Percentiles rank a stretch among this genome's conserved stretches.
Conservation (phyloP, 2,888 invertebrate genomes). For the Nowickia ferox region DNA sequence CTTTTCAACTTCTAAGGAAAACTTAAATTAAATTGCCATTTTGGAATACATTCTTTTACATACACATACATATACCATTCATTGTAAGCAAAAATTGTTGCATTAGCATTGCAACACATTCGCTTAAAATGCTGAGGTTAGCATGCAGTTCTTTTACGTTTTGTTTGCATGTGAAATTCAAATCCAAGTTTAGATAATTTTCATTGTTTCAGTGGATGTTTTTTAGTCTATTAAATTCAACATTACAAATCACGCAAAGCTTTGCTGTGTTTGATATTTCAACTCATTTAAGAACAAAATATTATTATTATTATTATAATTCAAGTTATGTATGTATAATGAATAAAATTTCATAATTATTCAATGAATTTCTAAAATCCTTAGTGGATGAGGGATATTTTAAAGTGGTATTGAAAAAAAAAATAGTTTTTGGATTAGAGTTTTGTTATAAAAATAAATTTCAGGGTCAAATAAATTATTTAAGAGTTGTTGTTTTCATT, state of each 20-base stretch:
- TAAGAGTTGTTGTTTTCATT: no score
- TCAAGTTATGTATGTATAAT: no score
- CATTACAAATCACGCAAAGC: slow-evolving; percentile 27
- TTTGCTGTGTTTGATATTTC: neutral
- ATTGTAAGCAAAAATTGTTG: neutral
- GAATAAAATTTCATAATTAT: no score
- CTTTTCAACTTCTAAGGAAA: neutral
- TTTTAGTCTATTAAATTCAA: slow-evolving; percentile 11
- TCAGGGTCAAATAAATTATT: no score
- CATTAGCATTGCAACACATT: slow-evolving; percentile 4
- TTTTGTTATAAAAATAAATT: no score
- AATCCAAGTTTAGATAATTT: neutral
- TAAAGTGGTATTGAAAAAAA: no score
- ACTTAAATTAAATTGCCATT: neutral
- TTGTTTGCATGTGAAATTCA: slow-evolving; percentile 10
- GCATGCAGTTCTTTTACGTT: slow-evolving; percentile 4
- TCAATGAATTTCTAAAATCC: no score
- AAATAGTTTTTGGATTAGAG: no score
- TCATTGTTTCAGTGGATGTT: neutral
- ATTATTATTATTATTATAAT: neutral
- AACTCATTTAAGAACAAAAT: neutral
- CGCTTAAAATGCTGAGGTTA: slow-evolving; percentile 18
- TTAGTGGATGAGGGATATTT: no score
- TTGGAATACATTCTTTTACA: slow-evolving; percentile 29
- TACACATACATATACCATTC: neutral